Base-by-base conservation (phyloP, 2,797 vertebrate species). In the Hemitrygon akajei region DNA sequence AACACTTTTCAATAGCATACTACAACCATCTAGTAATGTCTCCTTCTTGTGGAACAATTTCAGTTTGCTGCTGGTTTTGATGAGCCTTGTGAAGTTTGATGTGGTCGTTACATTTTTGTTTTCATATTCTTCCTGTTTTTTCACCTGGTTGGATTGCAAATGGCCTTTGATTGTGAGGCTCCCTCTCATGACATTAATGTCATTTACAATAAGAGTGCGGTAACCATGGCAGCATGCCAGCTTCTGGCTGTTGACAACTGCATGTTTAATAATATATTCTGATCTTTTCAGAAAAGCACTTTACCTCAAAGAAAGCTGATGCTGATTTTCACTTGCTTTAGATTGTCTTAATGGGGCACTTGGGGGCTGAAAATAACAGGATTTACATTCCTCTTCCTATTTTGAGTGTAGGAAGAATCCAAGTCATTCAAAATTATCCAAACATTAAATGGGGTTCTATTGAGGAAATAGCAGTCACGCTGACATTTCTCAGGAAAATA, bases 151-250 rank as follows among this genome's bases (percentile, higher is more conserved):
- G 86, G 34, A 89, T 63, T 58, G 25, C 11, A 27, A 84, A 10
- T 16, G 66, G 7, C 16, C 60, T 16, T 5, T 89, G 30, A 89
- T 89, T 63, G 86, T 7, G 12, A 89, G 86, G 4, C 86, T 69
- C 60, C n/a, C 16, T 89, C 60, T 89, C 11, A 86, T 37, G n/a
- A 34, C 86, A 69, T 89, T 89, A 34, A 66, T 89, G n/a, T 69
- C 60, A 69, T 60, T 34, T 87, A 63, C 1, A 63, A 30, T 69
- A 69, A 69, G 18, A 89, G n/a, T 18, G 63, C n/a, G 37, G 63
- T 89, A 69, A 89, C 86, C 63, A 89, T 89, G 63, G 86, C 86
- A 89, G 60, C 86, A 66, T 89, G 3, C 60, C 18, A 69, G 86
- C n/a, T 34, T 63, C 86, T n/a, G n/a, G 60, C 86, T 89, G 16